Percentiles rank a stretch among this genome's conserved stretches.
Conservation (phyloP, 2,797 vertebrate species). For the Dermochelys coriacea region DNA sequence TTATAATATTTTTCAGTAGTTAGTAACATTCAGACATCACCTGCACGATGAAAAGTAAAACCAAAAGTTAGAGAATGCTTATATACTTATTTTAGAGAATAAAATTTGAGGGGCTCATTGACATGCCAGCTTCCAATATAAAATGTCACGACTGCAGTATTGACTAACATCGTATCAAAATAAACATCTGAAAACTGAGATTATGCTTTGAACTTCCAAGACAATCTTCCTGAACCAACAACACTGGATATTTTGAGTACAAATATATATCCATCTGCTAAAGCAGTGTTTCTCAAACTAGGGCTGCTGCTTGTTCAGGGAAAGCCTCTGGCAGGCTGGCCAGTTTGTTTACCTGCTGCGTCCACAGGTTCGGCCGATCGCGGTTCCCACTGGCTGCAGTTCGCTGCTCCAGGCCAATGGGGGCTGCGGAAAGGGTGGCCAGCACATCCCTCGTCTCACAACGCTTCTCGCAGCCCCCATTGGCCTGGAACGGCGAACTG, state of each 20-base stretch:
- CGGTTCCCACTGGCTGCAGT: too few species aligned
- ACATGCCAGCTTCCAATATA: conserved; percentile 46
- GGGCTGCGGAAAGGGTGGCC: too few species aligned
- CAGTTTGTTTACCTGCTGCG: too few species aligned
- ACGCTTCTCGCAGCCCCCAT: too few species aligned
- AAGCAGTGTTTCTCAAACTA: background rate
- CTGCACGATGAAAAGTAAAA: conserved; percentile 39
- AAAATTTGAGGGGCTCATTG: conserved; percentile 56
- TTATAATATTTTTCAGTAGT: conserved; percentile 38
- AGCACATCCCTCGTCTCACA: too few species aligned
- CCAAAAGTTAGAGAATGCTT: conserved; percentile 62
- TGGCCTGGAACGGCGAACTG: too few species aligned
- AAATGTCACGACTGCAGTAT: conserved; percentile 71
- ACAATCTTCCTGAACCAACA: conserved; percentile 30
- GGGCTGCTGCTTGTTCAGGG: too few species aligned
- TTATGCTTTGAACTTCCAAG: conserved; percentile 17
- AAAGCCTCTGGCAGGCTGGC: too few species aligned
- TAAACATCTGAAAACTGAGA: conserved; percentile 51
- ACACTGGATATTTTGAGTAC: background rate
- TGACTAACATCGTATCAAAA: conserved; percentile 69
- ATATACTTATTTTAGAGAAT: conserved; percentile 61
- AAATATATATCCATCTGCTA: background rate
- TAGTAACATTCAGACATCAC: conserved; percentile 51
- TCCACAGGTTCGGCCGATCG: too few species aligned
- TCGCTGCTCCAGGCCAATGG: too few species aligned